A percentile compares a stretch with the other conserved stretches of the same genome.
Conservation (phyloP, 2,113 vertebrate genomes). For the Mystacornis crossleyi region DNA sequence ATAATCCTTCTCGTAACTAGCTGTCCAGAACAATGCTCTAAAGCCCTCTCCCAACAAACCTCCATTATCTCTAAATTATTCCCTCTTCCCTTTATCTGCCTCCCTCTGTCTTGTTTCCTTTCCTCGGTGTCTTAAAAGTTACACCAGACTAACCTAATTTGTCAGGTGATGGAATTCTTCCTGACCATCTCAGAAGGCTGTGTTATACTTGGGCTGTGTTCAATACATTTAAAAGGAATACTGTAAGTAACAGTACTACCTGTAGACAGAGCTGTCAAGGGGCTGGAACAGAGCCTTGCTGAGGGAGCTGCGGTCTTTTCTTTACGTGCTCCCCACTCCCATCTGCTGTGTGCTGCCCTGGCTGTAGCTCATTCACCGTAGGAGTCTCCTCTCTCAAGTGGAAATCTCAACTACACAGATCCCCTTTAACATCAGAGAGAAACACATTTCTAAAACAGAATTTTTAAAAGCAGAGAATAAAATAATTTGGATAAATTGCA, state of each 20-base stretch:
- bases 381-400: background rate
- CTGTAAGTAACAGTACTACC: background rate
- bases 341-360: background rate
- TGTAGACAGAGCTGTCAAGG: background rate
- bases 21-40: background rate
- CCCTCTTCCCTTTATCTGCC: background rate
- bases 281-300: background rate
- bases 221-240: accelerated
- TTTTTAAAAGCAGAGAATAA: background rate
- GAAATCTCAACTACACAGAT: background rate
- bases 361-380: background rate
- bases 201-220: background rate
- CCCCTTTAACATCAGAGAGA: background rate
- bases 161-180: background rate
- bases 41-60: background rate
- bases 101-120: background rate
- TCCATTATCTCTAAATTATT: background rate
- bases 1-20: background rate
- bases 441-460: background rate
- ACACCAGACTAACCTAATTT: background rate
- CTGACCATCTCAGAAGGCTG: background rate
- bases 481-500: background rate
- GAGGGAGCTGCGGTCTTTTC: background rate
- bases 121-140: background rate
- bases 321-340: background rate